These are phyloP conservation scores for Nixonia krombeini DNA, from an alignment of 1,140 invertebrate species.

Conservation along the genomic window DNA sequence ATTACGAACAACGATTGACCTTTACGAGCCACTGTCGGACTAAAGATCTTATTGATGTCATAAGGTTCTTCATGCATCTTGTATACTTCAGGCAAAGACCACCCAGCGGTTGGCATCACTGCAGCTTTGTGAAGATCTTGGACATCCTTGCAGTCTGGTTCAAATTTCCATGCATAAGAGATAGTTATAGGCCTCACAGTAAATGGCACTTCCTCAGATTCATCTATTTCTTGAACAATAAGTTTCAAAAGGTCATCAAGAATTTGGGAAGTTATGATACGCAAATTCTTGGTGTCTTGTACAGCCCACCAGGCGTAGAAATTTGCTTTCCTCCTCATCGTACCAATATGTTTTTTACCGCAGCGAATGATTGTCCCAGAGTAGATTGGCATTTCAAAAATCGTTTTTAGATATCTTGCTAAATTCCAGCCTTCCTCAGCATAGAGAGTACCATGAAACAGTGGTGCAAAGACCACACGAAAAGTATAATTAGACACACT, in stretches of 20 bases:
- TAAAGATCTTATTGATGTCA: conserved; percentile 53
- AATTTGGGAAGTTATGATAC: conserved; percentile 52
- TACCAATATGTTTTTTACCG: conserved; percentile 54
- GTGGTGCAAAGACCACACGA: conserved; percentile 55
- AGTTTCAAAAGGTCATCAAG: conserved; percentile 59
- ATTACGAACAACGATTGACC: conserved; percentile 54
- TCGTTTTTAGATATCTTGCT: conserved; percentile 54
- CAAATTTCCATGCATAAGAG: conserved; percentile 59
- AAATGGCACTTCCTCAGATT: conserved; percentile 36
- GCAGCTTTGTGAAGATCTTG: conserved; percentile 53
- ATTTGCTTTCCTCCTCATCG: conserved; percentile 51
- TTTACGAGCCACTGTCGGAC: conserved; percentile 17
- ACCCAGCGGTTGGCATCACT: conserved; percentile 11
- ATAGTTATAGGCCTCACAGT: conserved; percentile 59
- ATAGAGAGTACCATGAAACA: conserved; percentile 56
- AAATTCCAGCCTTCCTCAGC: conserved; percentile 55
- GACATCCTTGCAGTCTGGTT: conserved; percentile 55
- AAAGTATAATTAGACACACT: conserved; percentile 65
- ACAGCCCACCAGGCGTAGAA: conserved; percentile 64
- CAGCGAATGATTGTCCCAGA: conserved; percentile 59
- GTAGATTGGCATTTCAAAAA: conserved; percentile 57
- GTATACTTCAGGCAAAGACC: conserved; percentile 53
- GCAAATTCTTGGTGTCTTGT: conserved; percentile 49
- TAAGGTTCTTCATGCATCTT: conserved; percentile 32
- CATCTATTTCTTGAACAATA: conserved; percentile 48